Evolutionary conservation across 2,797 vertebrate species (phyloP).

Genomic region (Platalea minor): DNA sequence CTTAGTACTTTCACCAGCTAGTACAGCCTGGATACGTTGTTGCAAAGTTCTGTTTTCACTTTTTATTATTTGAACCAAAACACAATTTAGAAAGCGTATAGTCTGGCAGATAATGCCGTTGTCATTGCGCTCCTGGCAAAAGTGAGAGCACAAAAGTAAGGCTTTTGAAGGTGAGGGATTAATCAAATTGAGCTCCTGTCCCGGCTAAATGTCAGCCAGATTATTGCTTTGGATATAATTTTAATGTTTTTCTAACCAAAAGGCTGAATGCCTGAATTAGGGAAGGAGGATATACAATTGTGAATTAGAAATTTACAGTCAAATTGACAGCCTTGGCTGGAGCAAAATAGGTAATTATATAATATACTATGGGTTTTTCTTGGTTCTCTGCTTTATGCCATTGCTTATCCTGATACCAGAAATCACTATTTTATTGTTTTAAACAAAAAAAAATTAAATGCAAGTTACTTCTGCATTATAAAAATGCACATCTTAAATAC

Average conservation of each 20-base stretch:
- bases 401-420: not conserved
- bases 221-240: not conserved
- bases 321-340: not conserved
- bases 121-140: not conserved
- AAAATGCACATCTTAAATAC: not conserved
- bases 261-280: not conserved
- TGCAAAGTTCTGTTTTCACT: not conserved
- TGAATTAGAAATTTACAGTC: not conserved
- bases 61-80: not conserved
- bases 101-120: not conserved
- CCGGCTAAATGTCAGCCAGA: not conserved
- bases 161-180: not conserved
- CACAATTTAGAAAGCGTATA: rapidly evolving
- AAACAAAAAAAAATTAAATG: not conserved
- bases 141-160: not conserved
- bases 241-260: not conserved
- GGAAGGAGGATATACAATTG: not conserved
- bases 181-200: not conserved
- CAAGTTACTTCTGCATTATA: not conserved
- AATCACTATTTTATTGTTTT: not conserved
- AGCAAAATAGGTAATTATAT: not conserved
- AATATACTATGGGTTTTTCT: not conserved
- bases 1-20: rapidly evolving
- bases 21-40: rapidly evolving
- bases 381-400: not conserved